phyloP scores from a whole-genome alignment of 2,797 vertebrate species.

The Scolopax bukidnonensis region DNA sequence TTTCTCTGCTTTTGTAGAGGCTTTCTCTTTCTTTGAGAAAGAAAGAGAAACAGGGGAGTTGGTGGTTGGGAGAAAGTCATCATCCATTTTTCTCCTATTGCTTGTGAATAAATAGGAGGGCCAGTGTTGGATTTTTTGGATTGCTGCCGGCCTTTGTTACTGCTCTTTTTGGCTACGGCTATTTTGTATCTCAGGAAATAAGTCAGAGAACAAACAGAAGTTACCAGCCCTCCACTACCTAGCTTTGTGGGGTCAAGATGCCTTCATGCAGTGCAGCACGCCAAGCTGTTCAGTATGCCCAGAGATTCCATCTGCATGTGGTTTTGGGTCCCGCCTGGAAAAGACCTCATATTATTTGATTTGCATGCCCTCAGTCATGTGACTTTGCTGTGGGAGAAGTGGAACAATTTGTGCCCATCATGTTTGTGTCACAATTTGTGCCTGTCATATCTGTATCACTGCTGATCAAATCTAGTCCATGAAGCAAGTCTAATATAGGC shows the following conservation, averaged over 20 bases:
- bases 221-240: neutral
- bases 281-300: neutral
- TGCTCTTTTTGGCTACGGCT: neutral
- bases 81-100: neutral
- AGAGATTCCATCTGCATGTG: neutral
- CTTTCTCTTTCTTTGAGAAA: no score
- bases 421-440: neutral
- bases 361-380: no score
- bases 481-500: neutral
- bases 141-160: constrained; percentile 32
- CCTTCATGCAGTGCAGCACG: neutral
- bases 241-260: neutral
- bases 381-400: accelerated
- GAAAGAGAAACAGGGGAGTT: neutral
- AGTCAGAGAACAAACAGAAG: constrained; percentile 19
- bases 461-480: neutral
- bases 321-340: neutral
- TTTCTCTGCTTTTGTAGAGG: neutral
- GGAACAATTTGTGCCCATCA: neutral
- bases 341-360: neutral
- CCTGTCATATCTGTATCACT: neutral
- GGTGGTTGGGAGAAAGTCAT: neutral
- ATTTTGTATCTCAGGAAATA: constrained; percentile 61
- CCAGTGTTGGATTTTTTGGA: neutral
- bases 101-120: neutral